Conservation (phyloP, 2,888 invertebrate species). For the Apamea monoglypha region DNA sequence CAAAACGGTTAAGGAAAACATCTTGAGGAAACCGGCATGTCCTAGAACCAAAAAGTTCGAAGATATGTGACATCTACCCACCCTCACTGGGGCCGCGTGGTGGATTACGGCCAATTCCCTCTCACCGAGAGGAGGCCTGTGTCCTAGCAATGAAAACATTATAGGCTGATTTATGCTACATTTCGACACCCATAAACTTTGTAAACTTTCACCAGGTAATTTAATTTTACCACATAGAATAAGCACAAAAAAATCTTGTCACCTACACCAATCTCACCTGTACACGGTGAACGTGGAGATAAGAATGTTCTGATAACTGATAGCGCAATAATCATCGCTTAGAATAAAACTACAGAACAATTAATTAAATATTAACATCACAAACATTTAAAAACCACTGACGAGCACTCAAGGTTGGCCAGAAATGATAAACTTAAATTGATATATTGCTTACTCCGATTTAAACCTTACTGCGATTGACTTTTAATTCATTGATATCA, state of each 20-base stretch:
- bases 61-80: not conserved
- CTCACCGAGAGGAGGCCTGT: not conserved
- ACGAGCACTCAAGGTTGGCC: constrained; percentile 14
- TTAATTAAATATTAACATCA: constrained; percentile 18
- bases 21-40: too few species aligned
- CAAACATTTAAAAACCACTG: constrained; percentile 22
- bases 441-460: not conserved
- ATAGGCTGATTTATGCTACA: not conserved
- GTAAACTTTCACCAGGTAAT: not conserved
- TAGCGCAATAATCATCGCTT: not conserved
- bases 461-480: not conserved
- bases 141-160: not conserved
- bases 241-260: too few species aligned
- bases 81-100: not conserved
- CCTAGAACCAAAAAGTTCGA: not conserved
- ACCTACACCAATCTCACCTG: not conserved
- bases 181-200: not conserved
- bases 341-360: not conserved
- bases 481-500: not conserved
- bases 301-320: not conserved
- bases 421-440: not conserved
- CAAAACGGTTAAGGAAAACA: too few species aligned
- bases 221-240: not conserved
- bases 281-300: too few species aligned
- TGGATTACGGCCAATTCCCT: not conserved